phyloP scores from a whole-genome alignment of 2,888 invertebrate genomes.

The Euzophera pinguis region DNA sequence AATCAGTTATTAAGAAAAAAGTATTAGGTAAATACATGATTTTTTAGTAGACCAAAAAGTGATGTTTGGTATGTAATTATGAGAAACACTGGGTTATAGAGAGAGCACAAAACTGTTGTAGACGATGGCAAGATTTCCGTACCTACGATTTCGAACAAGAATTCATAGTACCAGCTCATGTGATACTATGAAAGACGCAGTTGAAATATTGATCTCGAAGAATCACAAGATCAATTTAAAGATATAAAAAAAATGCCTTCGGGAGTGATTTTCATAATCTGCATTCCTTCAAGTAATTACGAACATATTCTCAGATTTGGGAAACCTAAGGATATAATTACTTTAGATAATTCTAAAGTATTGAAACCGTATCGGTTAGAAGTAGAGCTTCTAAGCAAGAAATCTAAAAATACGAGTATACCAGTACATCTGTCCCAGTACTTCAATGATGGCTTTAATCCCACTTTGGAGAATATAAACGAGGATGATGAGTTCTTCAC shows the following conservation, averaged over 20 bases:
- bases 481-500: constrained; percentile 80
- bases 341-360: constrained; percentile 32
- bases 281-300: constrained; percentile 84
- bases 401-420: constrained; percentile 44
- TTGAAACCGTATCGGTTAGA: constrained; percentile 51
- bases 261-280: constrained; percentile 84
- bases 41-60: no score
- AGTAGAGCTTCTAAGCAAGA: constrained; percentile 62
- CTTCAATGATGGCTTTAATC: constrained; percentile 54
- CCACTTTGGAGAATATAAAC: constrained; percentile 56
- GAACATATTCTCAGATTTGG: constrained; percentile 81
- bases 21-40: no score
- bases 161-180: not conserved
- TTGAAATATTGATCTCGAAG: not conserved
- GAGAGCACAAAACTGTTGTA: no score
- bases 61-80: no score
- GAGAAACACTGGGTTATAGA: no score
- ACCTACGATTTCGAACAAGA: not conserved
- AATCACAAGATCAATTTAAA: not conserved
- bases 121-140: no score
- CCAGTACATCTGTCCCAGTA: constrained; percentile 63
- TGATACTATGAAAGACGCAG: not conserved
- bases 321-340: constrained; percentile 52
- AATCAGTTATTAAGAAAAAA: no score
- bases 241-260: constrained; percentile 60